These are phyloP conservation scores for Asteroscopus sphinx DNA, from an alignment of 2,888 invertebrate species.

Conservation along the genomic window DNA sequence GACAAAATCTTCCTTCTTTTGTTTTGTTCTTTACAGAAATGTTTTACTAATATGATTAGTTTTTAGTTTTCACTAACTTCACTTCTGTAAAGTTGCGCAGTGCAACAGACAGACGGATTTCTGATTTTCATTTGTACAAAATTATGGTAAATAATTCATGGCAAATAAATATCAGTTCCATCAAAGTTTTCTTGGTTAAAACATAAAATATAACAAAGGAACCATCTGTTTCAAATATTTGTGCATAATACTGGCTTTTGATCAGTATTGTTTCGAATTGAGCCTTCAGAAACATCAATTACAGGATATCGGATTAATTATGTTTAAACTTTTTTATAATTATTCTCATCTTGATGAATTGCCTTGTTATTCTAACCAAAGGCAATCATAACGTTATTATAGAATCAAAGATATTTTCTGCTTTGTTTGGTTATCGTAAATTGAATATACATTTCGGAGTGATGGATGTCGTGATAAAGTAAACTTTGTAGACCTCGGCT, in stretches of 20 bases:
- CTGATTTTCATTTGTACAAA: too few relatives aligned
- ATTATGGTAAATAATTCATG: background rate
- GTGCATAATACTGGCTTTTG: conserved; percentile 41
- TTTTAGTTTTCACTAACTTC: too few relatives aligned
- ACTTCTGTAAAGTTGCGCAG: too few relatives aligned
- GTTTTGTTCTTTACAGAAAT: too few relatives aligned
- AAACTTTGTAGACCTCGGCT: too few relatives aligned
- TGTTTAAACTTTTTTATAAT: conserved; percentile 48
- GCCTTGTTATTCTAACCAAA: conserved; percentile 35
- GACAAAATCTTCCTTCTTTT: too few relatives aligned
- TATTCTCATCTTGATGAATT: conserved; percentile 48
- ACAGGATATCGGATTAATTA: conserved; percentile 50
- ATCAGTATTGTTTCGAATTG: conserved; percentile 46
- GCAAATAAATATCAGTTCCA: background rate
- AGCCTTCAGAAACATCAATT: conserved; percentile 50
- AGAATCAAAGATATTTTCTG: conserved; percentile 26
- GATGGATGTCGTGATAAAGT: background rate
- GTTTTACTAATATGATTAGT: too few relatives aligned
- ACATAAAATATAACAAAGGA: conserved; percentile 20
- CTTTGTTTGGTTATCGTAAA: conserved; percentile 24
- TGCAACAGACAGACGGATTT: too few relatives aligned
- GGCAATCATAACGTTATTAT: conserved; percentile 23
- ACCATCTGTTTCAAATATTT: conserved; percentile 27
- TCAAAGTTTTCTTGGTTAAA: conserved; percentile 12
- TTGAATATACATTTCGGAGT: conserved; percentile 10